A percentile compares a stretch with the other conserved stretches of the same genome.
phyloP scores from a whole-genome alignment of 1,140 invertebrate species.

The Cryptotermes secundus region DNA sequence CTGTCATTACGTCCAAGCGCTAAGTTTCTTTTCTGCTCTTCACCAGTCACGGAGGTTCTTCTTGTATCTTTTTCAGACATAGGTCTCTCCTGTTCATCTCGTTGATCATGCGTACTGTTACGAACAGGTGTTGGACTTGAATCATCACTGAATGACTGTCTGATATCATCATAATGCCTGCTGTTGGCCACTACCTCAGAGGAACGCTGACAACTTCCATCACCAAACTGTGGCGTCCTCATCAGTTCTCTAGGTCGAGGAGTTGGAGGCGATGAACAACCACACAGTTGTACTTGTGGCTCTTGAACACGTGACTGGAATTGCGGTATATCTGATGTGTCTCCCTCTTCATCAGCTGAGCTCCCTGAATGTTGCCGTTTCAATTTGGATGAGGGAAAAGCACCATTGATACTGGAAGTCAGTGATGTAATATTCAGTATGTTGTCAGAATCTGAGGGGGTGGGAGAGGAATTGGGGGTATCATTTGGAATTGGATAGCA shows the following conservation, averaged over 20 bases:
- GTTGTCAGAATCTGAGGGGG: not conserved
- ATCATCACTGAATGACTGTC: not conserved
- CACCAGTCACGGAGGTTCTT: not conserved
- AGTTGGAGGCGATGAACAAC: not conserved
- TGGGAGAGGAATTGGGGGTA: not conserved
- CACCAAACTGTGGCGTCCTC: not conserved
- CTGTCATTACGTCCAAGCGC: not conserved
- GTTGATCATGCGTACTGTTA: not conserved
- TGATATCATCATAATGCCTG: not conserved
- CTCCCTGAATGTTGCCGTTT: not conserved
- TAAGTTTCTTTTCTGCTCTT: not conserved
- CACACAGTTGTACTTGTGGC: not conserved
- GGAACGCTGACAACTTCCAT: not conserved
- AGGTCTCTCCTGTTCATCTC: not conserved
- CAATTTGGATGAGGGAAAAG: not conserved
- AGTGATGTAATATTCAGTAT: not conserved
- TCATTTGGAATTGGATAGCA: constrained; percentile 2
- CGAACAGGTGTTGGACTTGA: not conserved
- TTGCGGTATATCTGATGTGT: not conserved
- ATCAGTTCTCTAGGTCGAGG: not conserved
- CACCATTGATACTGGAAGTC: not conserved
- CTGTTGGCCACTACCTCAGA: not conserved
- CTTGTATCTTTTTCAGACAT: not conserved
- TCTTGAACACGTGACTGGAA: not conserved
- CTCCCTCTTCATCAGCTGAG: not conserved